These are phyloP conservation scores for Lithophane socia DNA, from an alignment of 2,888 invertebrate species.

Conservation along the genomic window DNA sequence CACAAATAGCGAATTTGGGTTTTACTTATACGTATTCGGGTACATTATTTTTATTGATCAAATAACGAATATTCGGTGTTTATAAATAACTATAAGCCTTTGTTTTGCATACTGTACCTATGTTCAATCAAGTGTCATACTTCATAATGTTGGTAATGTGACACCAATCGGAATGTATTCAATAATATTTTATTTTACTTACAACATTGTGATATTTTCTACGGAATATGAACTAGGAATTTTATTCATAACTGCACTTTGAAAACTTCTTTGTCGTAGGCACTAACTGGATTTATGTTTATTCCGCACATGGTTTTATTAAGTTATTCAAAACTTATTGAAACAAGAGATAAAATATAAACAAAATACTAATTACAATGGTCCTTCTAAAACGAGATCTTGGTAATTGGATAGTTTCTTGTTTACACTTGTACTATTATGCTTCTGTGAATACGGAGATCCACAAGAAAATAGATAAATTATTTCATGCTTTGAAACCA, in stretches of 20 bases:
- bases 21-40: neutral
- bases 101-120: neutral
- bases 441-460: neutral
- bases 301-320: too few relatives aligned
- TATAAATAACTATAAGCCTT: neutral
- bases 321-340: too few relatives aligned
- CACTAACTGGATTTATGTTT: neutral
- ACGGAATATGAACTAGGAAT: neutral
- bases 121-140: constrained; percentile 24
- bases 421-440: neutral
- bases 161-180: constrained; percentile 25
- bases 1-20: neutral
- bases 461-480: neutral
- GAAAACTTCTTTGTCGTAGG: neutral
- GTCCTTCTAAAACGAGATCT: neutral
- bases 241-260: neutral
- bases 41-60: neutral
- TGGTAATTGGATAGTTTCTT: neutral
- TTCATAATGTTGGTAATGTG: constrained; percentile 5
- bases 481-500: neutral
- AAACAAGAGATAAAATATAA: too few relatives aligned
- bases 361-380: too few relatives aligned
- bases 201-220: neutral
- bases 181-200: constrained; percentile 10
- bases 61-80: neutral